Conservation (phyloP, 2,797 vertebrate species). For the Ctenopoma kingsleyae region DNA sequence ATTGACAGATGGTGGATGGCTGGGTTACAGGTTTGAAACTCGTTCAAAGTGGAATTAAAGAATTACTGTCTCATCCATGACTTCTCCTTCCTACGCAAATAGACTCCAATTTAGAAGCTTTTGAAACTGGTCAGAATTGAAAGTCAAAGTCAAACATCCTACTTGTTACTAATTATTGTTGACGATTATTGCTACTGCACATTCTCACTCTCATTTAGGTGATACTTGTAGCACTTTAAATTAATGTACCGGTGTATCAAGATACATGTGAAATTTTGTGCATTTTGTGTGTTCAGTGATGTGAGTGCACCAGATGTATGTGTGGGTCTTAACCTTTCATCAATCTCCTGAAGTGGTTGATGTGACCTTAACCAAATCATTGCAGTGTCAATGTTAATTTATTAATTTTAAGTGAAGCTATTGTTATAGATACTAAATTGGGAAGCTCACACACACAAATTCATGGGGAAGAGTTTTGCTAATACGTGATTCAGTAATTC, state of each 20-base stretch:
- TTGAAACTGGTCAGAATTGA: conserved; percentile 59
- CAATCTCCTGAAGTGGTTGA: conserved; percentile 60
- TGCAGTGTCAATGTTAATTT: conserved; percentile 41
- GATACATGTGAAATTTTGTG: conserved; percentile 22
- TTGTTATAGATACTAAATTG: conserved; percentile 23
- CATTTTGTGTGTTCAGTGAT: conserved; percentile 18
- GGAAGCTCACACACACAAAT: conserved; percentile 11
- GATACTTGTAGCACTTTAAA: conserved; percentile 23
- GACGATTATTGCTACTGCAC: neutral
- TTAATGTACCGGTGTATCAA: neutral
- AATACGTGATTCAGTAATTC: conserved; percentile 45
- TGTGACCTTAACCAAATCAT: conserved; percentile 55
- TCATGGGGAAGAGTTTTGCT: neutral
- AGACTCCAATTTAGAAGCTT: conserved; percentile 39
- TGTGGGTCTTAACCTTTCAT: conserved; percentile 62
- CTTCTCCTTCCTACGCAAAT: conserved; percentile 36
- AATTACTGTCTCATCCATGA: conserved; percentile 52
- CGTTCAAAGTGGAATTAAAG: conserved; percentile 64
- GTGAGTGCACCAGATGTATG: conserved; percentile 21
- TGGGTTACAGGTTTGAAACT: conserved; percentile 65
- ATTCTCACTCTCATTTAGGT: conserved; percentile 1
- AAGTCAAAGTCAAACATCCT: too few relatives aligned
- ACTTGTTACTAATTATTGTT: conserved; percentile 28
- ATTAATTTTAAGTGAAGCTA: conserved; percentile 38
- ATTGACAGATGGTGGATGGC: conserved; percentile 47